These are phyloP conservation scores for Mythimna lalbum DNA, from an alignment of 2,888 invertebrate species.

Conservation along the genomic window DNA sequence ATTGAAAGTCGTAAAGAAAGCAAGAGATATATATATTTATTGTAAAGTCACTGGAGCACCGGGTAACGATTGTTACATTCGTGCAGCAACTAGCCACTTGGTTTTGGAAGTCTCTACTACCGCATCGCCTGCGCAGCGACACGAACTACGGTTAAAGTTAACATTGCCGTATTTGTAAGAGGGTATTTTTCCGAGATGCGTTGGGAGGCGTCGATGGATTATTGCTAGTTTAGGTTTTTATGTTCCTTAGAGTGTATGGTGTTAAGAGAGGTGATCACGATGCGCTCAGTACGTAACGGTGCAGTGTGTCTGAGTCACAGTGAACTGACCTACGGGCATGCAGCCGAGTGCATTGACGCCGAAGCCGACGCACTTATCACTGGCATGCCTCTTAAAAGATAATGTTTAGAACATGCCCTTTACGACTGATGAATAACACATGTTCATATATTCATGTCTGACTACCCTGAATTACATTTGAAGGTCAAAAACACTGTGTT, in stretches of 20 bases:
- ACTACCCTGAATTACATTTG: slow-evolving; percentile 77
- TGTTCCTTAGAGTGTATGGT: slow-evolving; percentile 34
- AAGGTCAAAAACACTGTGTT: slow-evolving; percentile 78
- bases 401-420: slow-evolving; percentile 85
- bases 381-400: slow-evolving; percentile 88
- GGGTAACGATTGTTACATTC: slow-evolving; percentile 84
- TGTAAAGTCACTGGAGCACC: slow-evolving; percentile 87
- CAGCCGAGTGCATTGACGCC: slow-evolving; percentile 89
- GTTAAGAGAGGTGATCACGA: slow-evolving; percentile 80
- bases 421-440: slow-evolving; percentile 86
- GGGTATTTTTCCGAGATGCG: neutral
- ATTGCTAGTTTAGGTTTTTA: slow-evolving; percentile 41
- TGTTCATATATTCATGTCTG: slow-evolving; percentile 83
- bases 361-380: slow-evolving; percentile 86
- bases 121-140: slow-evolving; percentile 33
- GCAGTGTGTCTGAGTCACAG: slow-evolving; percentile 88
- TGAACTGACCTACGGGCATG: slow-evolving; percentile 90
- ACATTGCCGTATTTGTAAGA: slow-evolving; percentile 63
- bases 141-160: slow-evolving; percentile 36
- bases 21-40: slow-evolving; percentile 75
- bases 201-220: slow-evolving; percentile 32
- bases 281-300: slow-evolving; percentile 86
- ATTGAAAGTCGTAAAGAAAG: slow-evolving; percentile 84
- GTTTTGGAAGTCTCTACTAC: slow-evolving; percentile 68
- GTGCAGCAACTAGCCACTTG: slow-evolving; percentile 75